Base-by-base conservation (phyloP, 64 coral and sea anemone species). In the Orbicella faveolata region DNA sequence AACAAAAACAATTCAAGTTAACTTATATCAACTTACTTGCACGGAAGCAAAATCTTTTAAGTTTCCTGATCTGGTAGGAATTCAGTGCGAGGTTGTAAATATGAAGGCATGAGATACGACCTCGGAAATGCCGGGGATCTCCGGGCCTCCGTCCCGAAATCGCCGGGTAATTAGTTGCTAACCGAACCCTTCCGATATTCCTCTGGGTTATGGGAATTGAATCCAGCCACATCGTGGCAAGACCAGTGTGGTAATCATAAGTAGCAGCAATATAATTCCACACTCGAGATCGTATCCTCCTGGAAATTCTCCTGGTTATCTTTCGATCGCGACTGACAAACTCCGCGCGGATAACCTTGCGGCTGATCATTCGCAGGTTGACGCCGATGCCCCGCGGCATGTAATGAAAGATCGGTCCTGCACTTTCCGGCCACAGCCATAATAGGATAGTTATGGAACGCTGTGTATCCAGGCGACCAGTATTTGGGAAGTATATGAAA, bases 341-440 rank as follows among this genome's bases (percentile, higher is more conserved):
- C 14, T 79, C 70, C 54, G 86, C 90, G 37, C 77, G 73, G 36
- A 92, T 78, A 4, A 70, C 76, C 65, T 55, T 92, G 7, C 74
- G 75, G 16, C 78, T 55, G 39, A 92, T 36, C 90, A 92, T 92
- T 12, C 81, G 75, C 9, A 92, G 77, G 7, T 75, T 82, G 75
- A 92, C 79, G 18, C 90, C 90, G 39, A 86, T 87, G 20, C 95
- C 95, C 48, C 88, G 61, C 4, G 88, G 83, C 21, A 69, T 87
- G 88, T 96, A 96, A 10, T 93, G 83, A n/a, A 94, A 83, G 14
- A 96, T 62, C 13, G 95, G 92, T 74, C 95, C 95, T 10, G 86
- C 51, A 30, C 92, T 96, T 74, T 94, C 89, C 0, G 95, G 95
- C 63, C 78, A 69, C 14, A 96, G 76, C 84, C 92, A 94, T 57